Evolutionary conservation across 2,797 vertebrate species (phyloP).

Genomic region (Eidolon dupreanum): DNA sequence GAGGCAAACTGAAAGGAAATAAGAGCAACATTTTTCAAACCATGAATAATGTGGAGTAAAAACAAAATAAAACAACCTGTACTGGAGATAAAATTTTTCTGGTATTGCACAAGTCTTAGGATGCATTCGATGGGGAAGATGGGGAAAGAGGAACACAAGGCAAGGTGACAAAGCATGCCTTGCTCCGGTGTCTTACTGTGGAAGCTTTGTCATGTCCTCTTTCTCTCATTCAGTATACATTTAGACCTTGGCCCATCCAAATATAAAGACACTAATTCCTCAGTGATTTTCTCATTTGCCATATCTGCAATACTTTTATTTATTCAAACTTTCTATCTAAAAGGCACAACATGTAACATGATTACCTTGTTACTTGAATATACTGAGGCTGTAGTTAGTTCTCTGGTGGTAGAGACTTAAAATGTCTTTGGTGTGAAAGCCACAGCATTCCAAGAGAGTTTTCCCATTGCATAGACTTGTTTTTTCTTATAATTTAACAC

Average conservation of each 20-base stretch:
- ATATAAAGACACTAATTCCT: not conserved
- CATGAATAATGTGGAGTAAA: not conserved
- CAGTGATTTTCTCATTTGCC: not conserved
- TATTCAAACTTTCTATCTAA: constrained; percentile 23
- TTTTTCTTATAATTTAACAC: not conserved
- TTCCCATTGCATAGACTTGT: not conserved
- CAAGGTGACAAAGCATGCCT: not conserved
- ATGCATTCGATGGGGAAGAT: not conserved
- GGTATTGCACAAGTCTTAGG: not conserved
- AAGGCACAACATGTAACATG: not conserved
- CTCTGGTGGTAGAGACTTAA: not conserved
- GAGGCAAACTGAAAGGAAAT: not conserved
- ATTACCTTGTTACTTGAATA: not conserved
- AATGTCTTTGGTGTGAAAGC: not conserved
- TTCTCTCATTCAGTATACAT: not conserved
- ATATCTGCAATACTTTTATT: not conserved
- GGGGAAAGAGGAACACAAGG: no score
- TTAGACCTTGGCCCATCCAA: not conserved
- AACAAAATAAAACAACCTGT: not conserved
- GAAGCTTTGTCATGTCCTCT: not conserved
- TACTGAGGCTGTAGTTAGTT: not conserved
- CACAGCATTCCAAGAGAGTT: not conserved
- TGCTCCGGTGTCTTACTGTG: rapidly evolving
- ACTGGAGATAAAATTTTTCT: not conserved
- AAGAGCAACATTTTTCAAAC: not conserved